Evolutionary conservation across 2,888 invertebrate genomes (phyloP), one percentile per base, ranked within the genome.

Genomic region (Agrilus cyanescens): DNA sequence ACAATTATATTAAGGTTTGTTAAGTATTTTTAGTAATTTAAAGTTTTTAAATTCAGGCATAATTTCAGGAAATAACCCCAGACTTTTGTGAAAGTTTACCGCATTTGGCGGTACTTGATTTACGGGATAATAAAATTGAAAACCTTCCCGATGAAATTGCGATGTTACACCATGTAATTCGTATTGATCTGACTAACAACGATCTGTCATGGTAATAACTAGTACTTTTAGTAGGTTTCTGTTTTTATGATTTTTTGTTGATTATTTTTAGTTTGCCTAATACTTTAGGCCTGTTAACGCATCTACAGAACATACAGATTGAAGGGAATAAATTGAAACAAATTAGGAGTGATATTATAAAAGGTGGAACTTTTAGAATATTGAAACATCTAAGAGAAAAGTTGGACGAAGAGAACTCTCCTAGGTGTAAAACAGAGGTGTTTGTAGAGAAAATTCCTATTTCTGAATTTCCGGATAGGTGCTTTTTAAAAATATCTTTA

Each of bases 101-200:
- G 41, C 78, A 82, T 56, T 66, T 89, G 45, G 82, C 75, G 64
- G 76, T 80, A 37, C 69, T 93, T 44, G 86, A 86, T 62, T 68
- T 94, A 43, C 73, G 85, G 42, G 85, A 89, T 60, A 94, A 94
- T 65, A 79, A 85, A 66, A 71, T 94, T 35, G 73, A 75, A 55
- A 62, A 70, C 46, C 62, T 94, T 45, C 91, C 93, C 0, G 82
- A 86, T 49, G 84, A 88, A 63, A 78, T 91, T 54, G 76, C 79
- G 12, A 66, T 81, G 46, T 63, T 91, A 41, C 77, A 85, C 54
- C 79, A 79, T 53, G 68, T 93, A 36, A 82, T 85, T 56, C 75
- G 89, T 51, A 73, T 94, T 37, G 91, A 94, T 69, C 66, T 93
- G 43, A 82, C 85, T 8, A 88, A 88, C 64, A 93, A 93, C 61